These are phyloP conservation scores for Oppia nitens DNA, from an alignment of 1,140 invertebrate species.

Conservation along the genomic window DNA sequence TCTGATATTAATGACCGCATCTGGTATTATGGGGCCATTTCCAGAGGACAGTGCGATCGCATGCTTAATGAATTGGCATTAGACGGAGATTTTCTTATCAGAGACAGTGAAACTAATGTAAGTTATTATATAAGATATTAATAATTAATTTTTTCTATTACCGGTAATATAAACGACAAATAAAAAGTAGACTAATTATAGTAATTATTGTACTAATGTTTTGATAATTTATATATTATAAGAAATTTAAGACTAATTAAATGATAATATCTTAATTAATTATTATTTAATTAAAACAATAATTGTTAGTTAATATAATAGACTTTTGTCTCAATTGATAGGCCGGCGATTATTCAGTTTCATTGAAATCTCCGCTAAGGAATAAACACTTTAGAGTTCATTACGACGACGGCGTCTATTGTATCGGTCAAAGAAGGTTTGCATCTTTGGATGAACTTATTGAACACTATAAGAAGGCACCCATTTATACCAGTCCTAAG, in stretches of 20 bases:
- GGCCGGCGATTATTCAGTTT: slow-evolving; percentile 96
- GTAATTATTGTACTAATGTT: no score
- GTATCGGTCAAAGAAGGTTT: slow-evolving; percentile 95
- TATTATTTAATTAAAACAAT: no score
- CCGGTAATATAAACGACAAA: no score
- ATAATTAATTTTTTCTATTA: no score
- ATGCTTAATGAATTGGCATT: slow-evolving; percentile 80
- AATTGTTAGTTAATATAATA: slow-evolving; percentile 1
- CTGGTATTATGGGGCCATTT: slow-evolving; percentile 95
- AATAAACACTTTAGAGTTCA: slow-evolving; percentile 99
- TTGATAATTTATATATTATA: no score
- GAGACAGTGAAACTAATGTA: slow-evolving; percentile 97
- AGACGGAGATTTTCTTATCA: slow-evolving; percentile 94
- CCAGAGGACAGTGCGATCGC: slow-evolving; percentile 81
- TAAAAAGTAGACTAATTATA: no score
- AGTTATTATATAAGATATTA: no score
- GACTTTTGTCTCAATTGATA: slow-evolving; percentile 32
- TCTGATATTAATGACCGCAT: slow-evolving; percentile 56
- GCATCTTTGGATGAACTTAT: slow-evolving; percentile 87
- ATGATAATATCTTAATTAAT: no score
- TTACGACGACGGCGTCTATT: slow-evolving; percentile 78
- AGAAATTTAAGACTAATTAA: no score
- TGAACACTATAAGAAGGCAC: slow-evolving; percentile 93
- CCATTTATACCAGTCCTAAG: slow-evolving; percentile 92
- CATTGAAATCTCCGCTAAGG: slow-evolving; percentile 84